Conservation (phyloP, 2,797 vertebrate species). For the Rachycentron canadum region DNA sequence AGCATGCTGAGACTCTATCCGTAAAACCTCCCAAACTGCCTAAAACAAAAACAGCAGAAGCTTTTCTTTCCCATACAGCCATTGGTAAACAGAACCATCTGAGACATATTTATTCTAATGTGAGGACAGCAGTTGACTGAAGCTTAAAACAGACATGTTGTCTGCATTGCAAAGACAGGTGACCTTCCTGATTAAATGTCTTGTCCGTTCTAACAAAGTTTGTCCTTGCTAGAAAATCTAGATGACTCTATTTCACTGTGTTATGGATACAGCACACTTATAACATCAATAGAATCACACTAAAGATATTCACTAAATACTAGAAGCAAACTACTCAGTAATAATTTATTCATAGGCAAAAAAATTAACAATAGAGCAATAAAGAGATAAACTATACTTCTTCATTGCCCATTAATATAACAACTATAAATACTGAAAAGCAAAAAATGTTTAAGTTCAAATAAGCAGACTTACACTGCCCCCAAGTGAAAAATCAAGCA, state of each 20-base stretch:
- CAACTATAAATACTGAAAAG: background rate
- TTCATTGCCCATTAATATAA: background rate
- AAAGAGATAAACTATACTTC: background rate
- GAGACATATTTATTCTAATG: conserved; percentile 22
- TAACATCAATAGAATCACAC: background rate
- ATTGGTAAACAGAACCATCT: conserved; percentile 19
- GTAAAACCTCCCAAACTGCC: conserved; percentile 1
- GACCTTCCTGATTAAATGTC: background rate
- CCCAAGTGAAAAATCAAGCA: conserved; percentile 49
- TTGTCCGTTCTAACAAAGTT: background rate
- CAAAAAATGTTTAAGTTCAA: no score
- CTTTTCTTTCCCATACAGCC: background rate
- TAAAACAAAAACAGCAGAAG: background rate
- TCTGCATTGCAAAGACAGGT: conserved; percentile 1
- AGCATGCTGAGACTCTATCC: background rate
- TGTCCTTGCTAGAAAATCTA: no score
- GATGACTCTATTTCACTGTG: background rate
- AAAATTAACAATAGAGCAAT: background rate
- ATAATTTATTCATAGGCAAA: no score
- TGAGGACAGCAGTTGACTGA: conserved; percentile 7
- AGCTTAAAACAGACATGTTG: background rate
- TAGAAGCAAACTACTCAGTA: background rate
- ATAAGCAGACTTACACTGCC: conserved; percentile 50
- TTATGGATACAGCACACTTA: background rate
- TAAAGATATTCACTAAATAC: background rate